Conservation (phyloP, 2,888 invertebrate genomes). For the Quadroppia sp. region DNA sequence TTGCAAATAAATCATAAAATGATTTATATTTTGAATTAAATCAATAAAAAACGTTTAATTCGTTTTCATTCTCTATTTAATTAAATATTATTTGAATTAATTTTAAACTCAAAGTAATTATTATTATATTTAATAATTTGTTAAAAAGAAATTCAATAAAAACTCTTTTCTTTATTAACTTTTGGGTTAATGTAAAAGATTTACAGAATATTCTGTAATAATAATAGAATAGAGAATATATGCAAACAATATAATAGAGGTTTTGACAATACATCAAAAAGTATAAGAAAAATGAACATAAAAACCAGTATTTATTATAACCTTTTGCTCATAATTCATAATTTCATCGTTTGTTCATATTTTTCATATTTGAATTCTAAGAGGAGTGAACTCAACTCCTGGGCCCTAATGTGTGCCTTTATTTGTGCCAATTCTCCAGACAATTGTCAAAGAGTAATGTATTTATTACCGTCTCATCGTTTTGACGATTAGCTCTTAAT, state of each 20-base stretch:
- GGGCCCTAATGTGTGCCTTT: not conserved
- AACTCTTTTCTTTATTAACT: not conserved
- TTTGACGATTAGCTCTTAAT: slow-evolving; percentile 15
- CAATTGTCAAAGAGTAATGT: slow-evolving; percentile 11
- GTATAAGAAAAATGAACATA: not conserved
- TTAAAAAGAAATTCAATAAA: not conserved
- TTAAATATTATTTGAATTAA: no score
- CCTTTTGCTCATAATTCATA: not conserved
- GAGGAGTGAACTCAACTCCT: not conserved
- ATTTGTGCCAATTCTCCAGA: slow-evolving; percentile 1
- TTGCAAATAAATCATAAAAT: not conserved
- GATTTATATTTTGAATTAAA: not conserved
- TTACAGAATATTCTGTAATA: not conserved
- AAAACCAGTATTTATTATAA: slow-evolving; percentile 5
- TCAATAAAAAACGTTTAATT: not conserved
- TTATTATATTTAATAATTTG: not conserved
- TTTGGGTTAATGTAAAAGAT: not conserved
- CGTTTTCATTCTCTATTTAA: no score
- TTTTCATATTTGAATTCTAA: not conserved
- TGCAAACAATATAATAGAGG: not conserved
- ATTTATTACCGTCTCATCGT: not conserved
- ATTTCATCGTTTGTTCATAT: not conserved
- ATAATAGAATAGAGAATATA: not conserved
- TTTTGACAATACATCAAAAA: not conserved
- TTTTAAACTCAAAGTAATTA: not conserved